Conservation (phyloP, 2,888 invertebrate genomes). For the Apotomis betuletana region DNA sequence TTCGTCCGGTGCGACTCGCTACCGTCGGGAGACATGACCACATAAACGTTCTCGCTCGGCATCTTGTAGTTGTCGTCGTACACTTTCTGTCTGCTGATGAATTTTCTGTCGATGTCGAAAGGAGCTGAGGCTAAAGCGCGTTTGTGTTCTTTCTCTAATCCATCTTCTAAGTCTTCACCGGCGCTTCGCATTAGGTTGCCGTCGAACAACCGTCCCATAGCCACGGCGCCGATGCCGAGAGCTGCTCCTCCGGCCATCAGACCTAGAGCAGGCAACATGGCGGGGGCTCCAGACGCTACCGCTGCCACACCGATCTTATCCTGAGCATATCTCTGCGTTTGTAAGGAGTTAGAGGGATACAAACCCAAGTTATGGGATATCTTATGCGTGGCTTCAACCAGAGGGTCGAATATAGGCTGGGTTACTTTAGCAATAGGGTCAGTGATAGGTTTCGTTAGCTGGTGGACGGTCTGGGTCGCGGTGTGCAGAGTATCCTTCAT, state of each 20-base stretch:
- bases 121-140: slow-evolving; percentile 74
- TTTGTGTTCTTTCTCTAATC: slow-evolving; percentile 82
- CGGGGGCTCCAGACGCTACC: slow-evolving; percentile 81
- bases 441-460: slow-evolving; percentile 85
- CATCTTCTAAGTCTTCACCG: slow-evolving; percentile 72
- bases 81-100: slow-evolving; percentile 70
- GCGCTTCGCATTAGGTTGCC: slow-evolving; percentile 85
- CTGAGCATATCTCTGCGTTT: slow-evolving; percentile 77
- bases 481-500: slow-evolving; percentile 88
- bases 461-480: slow-evolving; percentile 87
- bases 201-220: slow-evolving; percentile 88
- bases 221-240: slow-evolving; percentile 90
- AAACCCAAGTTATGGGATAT: slow-evolving; percentile 90
- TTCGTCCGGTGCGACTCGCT: slow-evolving; percentile 64
- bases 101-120: slow-evolving; percentile 74
- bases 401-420: slow-evolving; percentile 87
- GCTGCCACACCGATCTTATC: slow-evolving; percentile 86
- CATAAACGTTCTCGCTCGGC: slow-evolving; percentile 81
- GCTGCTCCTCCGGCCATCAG: slow-evolving; percentile 93
- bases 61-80: slow-evolving; percentile 81
- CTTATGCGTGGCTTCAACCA: slow-evolving; percentile 91
- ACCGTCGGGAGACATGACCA: slow-evolving; percentile 78
- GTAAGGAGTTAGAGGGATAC: slow-evolving; percentile 74
- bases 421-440: slow-evolving; percentile 84
- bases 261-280: slow-evolving; percentile 89